Evolutionary conservation across 1,140 invertebrate genomes (phyloP), one percentile per base, ranked within the genome.

Genomic region (Bombus affinis): DNA sequence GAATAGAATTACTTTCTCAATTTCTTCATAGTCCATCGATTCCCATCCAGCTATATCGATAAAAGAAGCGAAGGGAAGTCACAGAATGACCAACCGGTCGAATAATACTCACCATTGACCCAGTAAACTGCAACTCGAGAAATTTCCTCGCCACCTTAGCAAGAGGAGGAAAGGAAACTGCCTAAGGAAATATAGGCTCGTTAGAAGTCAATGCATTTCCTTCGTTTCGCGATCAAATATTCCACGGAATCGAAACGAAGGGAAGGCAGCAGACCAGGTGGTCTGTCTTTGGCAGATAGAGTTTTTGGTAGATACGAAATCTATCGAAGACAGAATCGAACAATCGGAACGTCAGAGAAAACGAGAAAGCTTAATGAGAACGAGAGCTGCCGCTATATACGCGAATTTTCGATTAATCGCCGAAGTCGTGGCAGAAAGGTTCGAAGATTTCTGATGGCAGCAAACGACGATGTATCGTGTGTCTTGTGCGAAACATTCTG

Each of bases 381-480:
- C 22, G 32, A 28, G 5, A 25, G 32, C 22, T 25, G n/a, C 0
- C 22, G 57, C 2, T 18, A 32, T 9, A 12, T 12, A 10, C 25
- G 42, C 37, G 42, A 28, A 25, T 32, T 35, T 22, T 35, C 32
- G 73, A 83, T 74, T 83, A 65, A 76, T 76, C 42, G 59, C 25
- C 44, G 18, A 37, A 37, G 44, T 39, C 25, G 28, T 18, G 4
- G 22, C 10, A 12, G 12, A 57, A 37, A 57, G 44, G 25, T 35
- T 13, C 15, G 9, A 8, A 13, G 35, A 22, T 12, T 25, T 44
- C 9, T n/a, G 18, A 47, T 18, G 1, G 0, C 18, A 53, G 5
- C 18, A 1, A 53, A 53, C 47, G 18, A 53, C 47, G 18, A 8
- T 22, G 47, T 22, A 53, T 53, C 5, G 47, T 5, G 47, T 8